A percentile compares a stretch with the other conserved stretches of the same genome.
Evolutionary conservation across 2,113 vertebrate species (phyloP).

Genomic region (Toxotes chatareus): DNA sequence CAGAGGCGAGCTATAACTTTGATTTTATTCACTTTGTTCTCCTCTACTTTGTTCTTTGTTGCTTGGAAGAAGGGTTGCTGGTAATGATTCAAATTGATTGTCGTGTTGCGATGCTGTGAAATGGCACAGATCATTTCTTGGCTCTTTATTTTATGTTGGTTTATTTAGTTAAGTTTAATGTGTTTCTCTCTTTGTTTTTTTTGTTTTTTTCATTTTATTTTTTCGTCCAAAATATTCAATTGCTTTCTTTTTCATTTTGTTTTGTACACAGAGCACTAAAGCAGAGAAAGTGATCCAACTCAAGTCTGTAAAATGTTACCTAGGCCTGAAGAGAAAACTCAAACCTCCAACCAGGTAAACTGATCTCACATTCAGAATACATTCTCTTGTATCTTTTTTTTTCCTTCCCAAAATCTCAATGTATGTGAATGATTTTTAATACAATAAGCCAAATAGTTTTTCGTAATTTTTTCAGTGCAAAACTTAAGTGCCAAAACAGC

Average conservation of each 20-base stretch:
- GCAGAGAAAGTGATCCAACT: slow-evolving; percentile 89
- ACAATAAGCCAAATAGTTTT: too few relatives aligned
- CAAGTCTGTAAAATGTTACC: slow-evolving; percentile 89
- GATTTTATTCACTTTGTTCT: slow-evolving; percentile 58
- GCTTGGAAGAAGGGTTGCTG: slow-evolving; percentile 17
- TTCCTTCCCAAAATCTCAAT: not conserved
- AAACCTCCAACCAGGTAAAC: slow-evolving; percentile 87
- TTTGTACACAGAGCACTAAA: slow-evolving; percentile 89
- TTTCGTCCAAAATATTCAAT: not conserved
- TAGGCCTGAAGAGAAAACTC: slow-evolving; percentile 93
- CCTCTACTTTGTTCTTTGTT: slow-evolving; percentile 57
- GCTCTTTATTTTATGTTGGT: slow-evolving; percentile 1
- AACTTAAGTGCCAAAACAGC: too few relatives aligned
- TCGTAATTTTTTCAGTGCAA: too few relatives aligned
- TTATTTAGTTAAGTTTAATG: not conserved
- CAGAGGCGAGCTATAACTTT: slow-evolving; percentile 46
- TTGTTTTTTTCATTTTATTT: too few relatives aligned
- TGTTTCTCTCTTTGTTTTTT: not conserved
- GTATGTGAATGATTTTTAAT: not conserved
- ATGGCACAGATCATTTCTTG: slow-evolving; percentile 14
- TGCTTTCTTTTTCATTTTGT: not conserved
- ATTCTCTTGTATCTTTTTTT: not conserved
- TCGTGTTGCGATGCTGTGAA: slow-evolving; percentile 2
- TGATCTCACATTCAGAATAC: not conserved
- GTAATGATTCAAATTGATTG: slow-evolving; percentile 44